Conservation (phyloP, 2,113 vertebrate genomes). For the Odontesthes bonariensis region DNA sequence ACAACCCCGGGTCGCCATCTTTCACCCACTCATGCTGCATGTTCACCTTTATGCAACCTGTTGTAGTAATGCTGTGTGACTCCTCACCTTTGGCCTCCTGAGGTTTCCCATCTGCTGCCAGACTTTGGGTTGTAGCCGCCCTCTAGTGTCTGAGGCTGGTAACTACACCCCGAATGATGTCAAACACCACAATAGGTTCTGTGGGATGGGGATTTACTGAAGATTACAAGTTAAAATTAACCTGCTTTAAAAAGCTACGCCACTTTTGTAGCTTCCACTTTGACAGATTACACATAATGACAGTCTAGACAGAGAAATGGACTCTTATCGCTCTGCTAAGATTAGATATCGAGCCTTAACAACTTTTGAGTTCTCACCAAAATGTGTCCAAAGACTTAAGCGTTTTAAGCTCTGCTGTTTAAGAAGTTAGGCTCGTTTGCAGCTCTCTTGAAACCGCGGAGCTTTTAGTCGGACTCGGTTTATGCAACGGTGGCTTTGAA, state of each 20-base stretch:
- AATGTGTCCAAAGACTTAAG: neutral
- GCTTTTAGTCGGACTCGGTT: too few relatives aligned
- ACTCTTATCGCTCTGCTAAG: neutral
- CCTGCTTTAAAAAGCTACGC: constrained; percentile 56
- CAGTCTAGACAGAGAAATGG: constrained; percentile 53
- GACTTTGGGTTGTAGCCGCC: constrained; percentile 51
- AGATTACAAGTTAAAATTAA: constrained; percentile 80
- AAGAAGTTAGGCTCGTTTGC: neutral
- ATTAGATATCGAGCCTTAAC: neutral
- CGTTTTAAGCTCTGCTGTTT: neutral
- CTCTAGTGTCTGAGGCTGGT: constrained; percentile 65
- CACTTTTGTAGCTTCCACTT: constrained; percentile 45
- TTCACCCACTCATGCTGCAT: neutral
- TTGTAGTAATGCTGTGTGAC: neutral
- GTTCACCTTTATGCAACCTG: neutral
- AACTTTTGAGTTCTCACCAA: neutral
- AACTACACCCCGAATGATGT: constrained; percentile 29
- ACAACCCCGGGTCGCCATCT: neutral
- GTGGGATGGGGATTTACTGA: constrained; percentile 59
- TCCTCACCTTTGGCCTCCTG: constrained; percentile 13
- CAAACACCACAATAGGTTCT: constrained; percentile 8
- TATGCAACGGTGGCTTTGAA: too few relatives aligned
- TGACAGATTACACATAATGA: constrained; percentile 52
- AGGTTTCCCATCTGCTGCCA: neutral
- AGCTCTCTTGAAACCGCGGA: neutral